Evolutionary conservation across 2,888 invertebrate species (phyloP).

Genomic region (Teinopalpus imperialis): DNA sequence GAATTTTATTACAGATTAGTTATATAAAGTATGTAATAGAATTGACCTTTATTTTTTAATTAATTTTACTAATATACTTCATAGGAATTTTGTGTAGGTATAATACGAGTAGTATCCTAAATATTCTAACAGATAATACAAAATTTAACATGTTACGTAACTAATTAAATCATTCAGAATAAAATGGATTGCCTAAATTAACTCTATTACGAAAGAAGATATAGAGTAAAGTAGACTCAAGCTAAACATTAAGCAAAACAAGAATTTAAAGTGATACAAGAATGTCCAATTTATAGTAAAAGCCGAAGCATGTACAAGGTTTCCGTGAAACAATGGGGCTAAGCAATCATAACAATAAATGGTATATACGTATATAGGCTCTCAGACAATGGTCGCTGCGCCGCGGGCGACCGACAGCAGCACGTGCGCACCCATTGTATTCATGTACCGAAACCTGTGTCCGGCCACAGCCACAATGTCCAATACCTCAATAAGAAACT

Average conservation of each 20-base stretch:
- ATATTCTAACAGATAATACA: no score
- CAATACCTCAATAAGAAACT: slow-evolving; percentile 18
- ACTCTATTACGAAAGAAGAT: no score
- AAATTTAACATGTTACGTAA: no score
- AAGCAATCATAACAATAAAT: slow-evolving; percentile 25
- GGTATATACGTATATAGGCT: slow-evolving; percentile 27
- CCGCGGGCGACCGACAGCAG: slow-evolving; percentile 39
- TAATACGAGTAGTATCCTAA: no score
- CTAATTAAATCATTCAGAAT: no score
- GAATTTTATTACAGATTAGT: no score
- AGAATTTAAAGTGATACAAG: slow-evolving; percentile 35
- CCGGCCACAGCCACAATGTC: slow-evolving; percentile 16
- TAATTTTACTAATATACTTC: no score
- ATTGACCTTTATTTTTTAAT: no score
- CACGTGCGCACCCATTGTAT: slow-evolving; percentile 74
- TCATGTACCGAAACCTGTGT: slow-evolving; percentile 53
- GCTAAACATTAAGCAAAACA: slow-evolving; percentile 1
- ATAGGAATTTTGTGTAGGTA: no score
- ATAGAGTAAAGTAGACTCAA: no score
- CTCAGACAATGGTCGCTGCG: slow-evolving; percentile 61
- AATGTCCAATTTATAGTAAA: slow-evolving; percentile 51
- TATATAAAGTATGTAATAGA: no score
- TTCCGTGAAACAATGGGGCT: slow-evolving; percentile 71
- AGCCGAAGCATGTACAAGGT: slow-evolving; percentile 66
- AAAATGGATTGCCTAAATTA: no score